Percentiles rank a stretch among this genome's conserved stretches.
Evolutionary conservation across 2,113 vertebrate species (phyloP).

Genomic region (Panthera tigris): DNA sequence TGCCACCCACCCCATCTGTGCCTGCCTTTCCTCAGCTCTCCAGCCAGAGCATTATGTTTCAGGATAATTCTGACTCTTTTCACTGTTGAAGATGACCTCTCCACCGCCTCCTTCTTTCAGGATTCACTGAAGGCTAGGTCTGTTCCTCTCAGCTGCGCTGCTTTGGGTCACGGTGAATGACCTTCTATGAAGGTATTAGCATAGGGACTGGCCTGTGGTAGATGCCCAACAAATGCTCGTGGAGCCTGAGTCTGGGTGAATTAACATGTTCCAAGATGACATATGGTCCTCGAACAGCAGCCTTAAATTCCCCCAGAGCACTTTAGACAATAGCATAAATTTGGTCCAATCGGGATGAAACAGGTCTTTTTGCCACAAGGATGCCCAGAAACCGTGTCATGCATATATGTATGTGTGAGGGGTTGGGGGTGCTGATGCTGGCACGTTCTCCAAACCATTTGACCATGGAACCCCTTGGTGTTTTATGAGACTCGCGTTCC

Average conservation of each 20-base stretch:
- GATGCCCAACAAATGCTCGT: not conserved
- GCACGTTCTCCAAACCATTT: not conserved
- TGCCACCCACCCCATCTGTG: fast-evolving
- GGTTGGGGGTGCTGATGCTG: too few relatives aligned
- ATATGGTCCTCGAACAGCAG: not conserved
- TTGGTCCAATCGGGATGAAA: not conserved
- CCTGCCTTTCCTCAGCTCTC: not conserved
- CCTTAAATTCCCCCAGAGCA: not conserved
- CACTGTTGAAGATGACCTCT: not conserved
- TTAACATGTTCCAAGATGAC: not conserved
- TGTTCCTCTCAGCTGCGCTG: too few relatives aligned
- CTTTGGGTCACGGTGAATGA: not conserved
- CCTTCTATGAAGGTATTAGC: not conserved
- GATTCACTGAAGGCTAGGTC: not conserved
- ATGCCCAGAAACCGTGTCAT: not conserved
- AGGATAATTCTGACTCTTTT: not conserved
- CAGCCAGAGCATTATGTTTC: not conserved
- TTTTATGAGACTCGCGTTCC: not conserved
- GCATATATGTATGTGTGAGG: not conserved
- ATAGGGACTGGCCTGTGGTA: not conserved
- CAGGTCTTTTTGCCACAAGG: not conserved
- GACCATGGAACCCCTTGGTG: not conserved
- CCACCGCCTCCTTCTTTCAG: not conserved
- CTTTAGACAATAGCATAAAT: not conserved
- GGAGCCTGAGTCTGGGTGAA: not conserved